Percentiles rank a stretch among this genome's conserved stretches.
phyloP scores from a whole-genome alignment of 2,888 invertebrate genomes.

The Icerya purchasi region DNA sequence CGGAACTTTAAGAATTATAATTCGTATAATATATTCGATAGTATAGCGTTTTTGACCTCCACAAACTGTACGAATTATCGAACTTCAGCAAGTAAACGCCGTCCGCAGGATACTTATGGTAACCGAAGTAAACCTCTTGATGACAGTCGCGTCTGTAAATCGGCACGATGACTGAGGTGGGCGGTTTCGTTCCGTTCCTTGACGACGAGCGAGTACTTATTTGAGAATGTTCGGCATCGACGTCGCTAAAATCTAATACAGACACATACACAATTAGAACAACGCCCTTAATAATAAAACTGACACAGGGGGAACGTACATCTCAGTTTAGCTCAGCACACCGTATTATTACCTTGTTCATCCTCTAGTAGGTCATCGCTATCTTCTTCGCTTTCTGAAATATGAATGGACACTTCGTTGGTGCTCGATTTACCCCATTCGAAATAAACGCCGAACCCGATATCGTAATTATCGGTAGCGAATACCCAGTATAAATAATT shows the following conservation, averaged over 20 bases:
- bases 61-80: slow-evolving; percentile 96
- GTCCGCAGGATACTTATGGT: slow-evolving; percentile 87
- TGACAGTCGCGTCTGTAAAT: slow-evolving; percentile 92
- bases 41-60: slow-evolving; percentile 97
- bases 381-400: slow-evolving; percentile 71
- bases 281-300: neutral
- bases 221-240: slow-evolving; percentile 6
- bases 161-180: slow-evolving; percentile 69
- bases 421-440: slow-evolving; percentile 85
- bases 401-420: slow-evolving; percentile 79
- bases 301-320: no score
- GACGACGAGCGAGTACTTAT: neutral
- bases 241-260: slow-evolving; percentile 2
- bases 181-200: slow-evolving; percentile 26
- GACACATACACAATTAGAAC: neutral
- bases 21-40: slow-evolving; percentile 95
- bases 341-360: slow-evolving; percentile 32
- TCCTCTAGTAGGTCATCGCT: slow-evolving; percentile 36
- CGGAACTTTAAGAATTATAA: slow-evolving; percentile 16
- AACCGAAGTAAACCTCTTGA: slow-evolving; percentile 91
- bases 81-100: slow-evolving; percentile 96
- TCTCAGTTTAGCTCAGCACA: no score
- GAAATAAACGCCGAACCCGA: slow-evolving; percentile 93
- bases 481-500: slow-evolving; percentile 96
- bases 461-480: slow-evolving; percentile 92